Base-by-base conservation (phyloP, 2,888 invertebrate genomes). In the Himalopsyche anomala region DNA sequence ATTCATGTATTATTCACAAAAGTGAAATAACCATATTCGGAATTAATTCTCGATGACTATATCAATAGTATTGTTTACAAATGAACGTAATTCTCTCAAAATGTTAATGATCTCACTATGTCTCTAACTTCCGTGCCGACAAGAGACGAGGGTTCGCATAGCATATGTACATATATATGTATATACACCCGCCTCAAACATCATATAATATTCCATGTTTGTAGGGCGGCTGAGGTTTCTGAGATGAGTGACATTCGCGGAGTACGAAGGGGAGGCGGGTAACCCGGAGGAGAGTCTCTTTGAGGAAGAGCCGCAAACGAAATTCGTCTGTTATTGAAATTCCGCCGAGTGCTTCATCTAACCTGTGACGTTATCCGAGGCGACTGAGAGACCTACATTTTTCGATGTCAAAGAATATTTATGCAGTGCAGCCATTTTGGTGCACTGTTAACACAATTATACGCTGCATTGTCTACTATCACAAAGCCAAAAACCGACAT, bases 251-350 rank as follows among this genome's bases (percentile, higher is more conserved):
- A 74, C 74, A 38, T 74, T 74, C 74, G 15, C 36, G 38, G 19
- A 38, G 74, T 36, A 5, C 5, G 74, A 15, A 38, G 38, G 15
- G 15, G 8, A 4, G 74, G 74, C 74, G 3, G 5, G 36, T 38
- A 74, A 12, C 38, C 15, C 74, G 19, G 74, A 74, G 74, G 38
- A 74, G 28, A 5, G 36, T 17, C 28, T 83, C 69, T 84, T 45
- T 62, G 83, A 45, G 79, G 69, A 80, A n/a, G n/a, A 19, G n/a
- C 86, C 62, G 81, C 56, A 80, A 81, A 54, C 80, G 84, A 86
- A 86, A 86, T 86, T 86, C 45, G 86, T 45, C 80, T 83, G 86
- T 86, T 86, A 86, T 86, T 86, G 84, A 86, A 86, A 86, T 86
- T 86, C 86, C 84, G 45, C 38, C 80, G 40, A 45, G 36, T 19